These are phyloP conservation scores for Neosilurus mollespiculum DNA, from an alignment of 2,797 vertebrate genomes.

Conservation along the genomic window DNA sequence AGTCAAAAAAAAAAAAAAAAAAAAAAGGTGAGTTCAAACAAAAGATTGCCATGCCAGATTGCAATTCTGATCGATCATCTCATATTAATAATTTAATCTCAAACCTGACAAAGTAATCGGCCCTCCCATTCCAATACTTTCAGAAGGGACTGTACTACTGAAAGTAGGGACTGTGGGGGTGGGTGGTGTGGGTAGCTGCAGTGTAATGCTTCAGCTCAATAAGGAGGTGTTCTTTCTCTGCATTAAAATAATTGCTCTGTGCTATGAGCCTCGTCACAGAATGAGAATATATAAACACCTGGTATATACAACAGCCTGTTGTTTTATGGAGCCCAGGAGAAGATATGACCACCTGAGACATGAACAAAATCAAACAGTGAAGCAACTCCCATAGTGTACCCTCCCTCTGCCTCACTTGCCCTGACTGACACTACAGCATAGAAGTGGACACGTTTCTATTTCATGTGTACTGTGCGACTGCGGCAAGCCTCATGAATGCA, in stretches of 20 bases:
- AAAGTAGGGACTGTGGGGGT: background rate
- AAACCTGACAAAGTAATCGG: background rate
- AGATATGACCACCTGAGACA: conserved; percentile 31
- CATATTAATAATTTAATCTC: background rate
- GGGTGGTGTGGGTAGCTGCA: background rate
- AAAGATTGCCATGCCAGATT: background rate
- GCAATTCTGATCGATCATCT: background rate
- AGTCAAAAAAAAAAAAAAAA: background rate
- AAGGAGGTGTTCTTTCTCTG: conserved; percentile 56
- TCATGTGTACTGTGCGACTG: conserved; percentile 2
- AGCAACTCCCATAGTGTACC: conserved; percentile 55
- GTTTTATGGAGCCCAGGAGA: conserved; percentile 26
- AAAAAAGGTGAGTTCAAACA: background rate
- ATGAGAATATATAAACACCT: conserved; percentile 37
- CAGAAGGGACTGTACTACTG: background rate
- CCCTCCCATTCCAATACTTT: background rate
- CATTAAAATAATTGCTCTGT: conserved; percentile 70
- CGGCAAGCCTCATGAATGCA: conserved; percentile 1
- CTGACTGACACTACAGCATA: conserved; percentile 46
- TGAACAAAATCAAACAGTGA: conserved; percentile 62
- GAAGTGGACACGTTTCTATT: conserved; percentile 21
- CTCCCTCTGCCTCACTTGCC: conserved; percentile 49
- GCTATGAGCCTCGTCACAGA: conserved; percentile 55
- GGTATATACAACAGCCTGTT: conserved; percentile 35
- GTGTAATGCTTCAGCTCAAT: conserved; percentile 37